Evolutionary conservation across 2,113 vertebrate genomes (phyloP), one percentile per base, ranked within the genome.

Genomic region (Myxocyprinus asiaticus): DNA sequence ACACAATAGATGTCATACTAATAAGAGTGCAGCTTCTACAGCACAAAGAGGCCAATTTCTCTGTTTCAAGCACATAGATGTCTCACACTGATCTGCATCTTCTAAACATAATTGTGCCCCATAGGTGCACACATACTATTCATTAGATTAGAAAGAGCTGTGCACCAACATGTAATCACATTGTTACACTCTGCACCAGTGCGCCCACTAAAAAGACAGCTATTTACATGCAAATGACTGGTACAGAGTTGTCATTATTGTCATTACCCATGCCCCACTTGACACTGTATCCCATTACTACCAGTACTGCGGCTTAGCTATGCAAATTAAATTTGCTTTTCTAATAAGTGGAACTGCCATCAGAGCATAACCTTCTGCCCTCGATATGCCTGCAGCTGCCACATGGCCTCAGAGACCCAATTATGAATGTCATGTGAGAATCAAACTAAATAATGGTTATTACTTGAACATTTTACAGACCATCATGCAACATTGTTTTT

Each of bases 211-310:
- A 78, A 70, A 76, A 76, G 65, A 67, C 50, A 15, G 48, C 68
- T 79, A 79, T 85, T 81, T 81, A 74, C 59, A 80, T 83, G 74
- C 65, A 83, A 82, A 87, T 85, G 51, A 83, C 56, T 67, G 10
- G 9, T 67, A 67, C 53, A n/a, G 61, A 67, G 73, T 76, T 73
- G 47, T 68, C 64, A 78, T 72, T 73, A 81, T 50, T 47, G 66
- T 74, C 58, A 51, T 43, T 75, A 73, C 17, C 9, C 64, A 50
- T 65, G 61, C 14, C 55, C 71, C 12, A 22, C 56, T 45, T 10
- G 59, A 77, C 71, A 61, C 12, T 5, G 43, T 64, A 66, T 67
- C 65, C 42, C 76, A 63, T 12, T 9, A 62, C 8, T 6, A 15
- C 42, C 63, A 71, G 69, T 51, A 12, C 44, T 65, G 67, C 3